Conservation (phyloP, 2,888 invertebrate species). For the Bhutanitis thaidina region DNA sequence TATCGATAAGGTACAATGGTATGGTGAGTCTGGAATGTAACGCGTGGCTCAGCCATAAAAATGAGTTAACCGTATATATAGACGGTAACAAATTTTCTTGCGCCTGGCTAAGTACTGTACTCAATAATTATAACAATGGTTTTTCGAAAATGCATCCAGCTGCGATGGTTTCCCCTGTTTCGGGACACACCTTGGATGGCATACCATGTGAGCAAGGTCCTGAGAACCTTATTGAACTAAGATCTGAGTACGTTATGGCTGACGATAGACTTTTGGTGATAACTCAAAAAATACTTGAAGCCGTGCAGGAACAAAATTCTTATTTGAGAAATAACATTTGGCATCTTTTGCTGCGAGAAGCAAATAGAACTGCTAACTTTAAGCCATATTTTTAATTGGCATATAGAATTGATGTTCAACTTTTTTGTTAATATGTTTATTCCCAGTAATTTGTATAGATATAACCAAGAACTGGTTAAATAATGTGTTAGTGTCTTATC, state of each 20-base stretch:
- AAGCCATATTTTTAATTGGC: neutral
- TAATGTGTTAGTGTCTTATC: neutral
- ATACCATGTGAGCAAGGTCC: slow-evolving; percentile 48
- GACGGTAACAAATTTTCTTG: slow-evolving; percentile 61
- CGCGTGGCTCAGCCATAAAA: slow-evolving; percentile 52
- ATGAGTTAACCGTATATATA: slow-evolving; percentile 45
- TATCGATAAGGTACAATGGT: slow-evolving; percentile 51
- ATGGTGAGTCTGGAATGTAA: slow-evolving; percentile 46
- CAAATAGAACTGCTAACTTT: slow-evolving; percentile 24
- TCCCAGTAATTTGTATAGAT: neutral
- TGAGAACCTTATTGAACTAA: slow-evolving; percentile 17
- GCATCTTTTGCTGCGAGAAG: slow-evolving; percentile 30
- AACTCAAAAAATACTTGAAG: slow-evolving; percentile 59
- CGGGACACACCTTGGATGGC: slow-evolving; percentile 49
- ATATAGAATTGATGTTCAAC: neutral
- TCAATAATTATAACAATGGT: slow-evolving; percentile 55
- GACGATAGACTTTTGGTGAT: slow-evolving; percentile 58
- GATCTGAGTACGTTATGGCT: slow-evolving; percentile 24
- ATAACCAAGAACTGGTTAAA: neutral
- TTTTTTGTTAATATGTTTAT: neutral
- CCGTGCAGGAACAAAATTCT: slow-evolving; percentile 54
- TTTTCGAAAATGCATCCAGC: slow-evolving; percentile 55
- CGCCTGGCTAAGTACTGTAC: slow-evolving; percentile 52
- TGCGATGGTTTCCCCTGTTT: slow-evolving; percentile 28
- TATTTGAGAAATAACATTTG: slow-evolving; percentile 41